Percentiles rank a stretch among this genome's conserved stretches.
These are phyloP conservation scores for Drosophila nannoptera DNA, from an alignment of 1,140 invertebrate species.

Conservation along the genomic window DNA sequence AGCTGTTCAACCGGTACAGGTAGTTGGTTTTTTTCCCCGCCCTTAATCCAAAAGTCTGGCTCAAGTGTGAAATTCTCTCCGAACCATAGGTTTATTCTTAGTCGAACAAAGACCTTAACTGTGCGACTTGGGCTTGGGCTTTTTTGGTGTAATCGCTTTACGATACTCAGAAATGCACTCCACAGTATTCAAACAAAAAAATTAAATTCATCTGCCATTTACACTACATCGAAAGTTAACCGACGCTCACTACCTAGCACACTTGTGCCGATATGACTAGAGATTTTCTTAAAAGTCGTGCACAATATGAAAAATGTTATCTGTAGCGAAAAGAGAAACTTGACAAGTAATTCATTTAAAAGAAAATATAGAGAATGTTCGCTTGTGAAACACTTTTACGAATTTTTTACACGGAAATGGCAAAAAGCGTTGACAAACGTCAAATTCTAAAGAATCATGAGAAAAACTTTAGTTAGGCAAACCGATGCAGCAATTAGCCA, in stretches of 20 bases:
- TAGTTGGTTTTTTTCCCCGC: not conserved
- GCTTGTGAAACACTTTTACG: not conserved
- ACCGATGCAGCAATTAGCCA: slow-evolving; percentile 16
- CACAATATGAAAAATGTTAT: not conserved
- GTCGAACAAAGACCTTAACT: slow-evolving; percentile 21
- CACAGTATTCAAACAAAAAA: too few relatives aligned
- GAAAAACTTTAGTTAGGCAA: slow-evolving; percentile 9
- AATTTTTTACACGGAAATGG: not conserved
- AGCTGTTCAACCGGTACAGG: slow-evolving; percentile 38
- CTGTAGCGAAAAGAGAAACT: not conserved
- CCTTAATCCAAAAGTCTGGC: slow-evolving; percentile 6
- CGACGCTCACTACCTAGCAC: too few relatives aligned
- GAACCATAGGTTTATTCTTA: not conserved
- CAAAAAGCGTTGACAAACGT: not conserved
- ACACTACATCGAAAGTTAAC: too few relatives aligned
- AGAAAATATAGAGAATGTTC: not conserved
- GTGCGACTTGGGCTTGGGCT: slow-evolving; percentile 2
- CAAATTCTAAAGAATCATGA: slow-evolving; percentile 11
- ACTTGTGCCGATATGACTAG: slow-evolving; percentile 1
- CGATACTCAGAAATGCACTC: too few relatives aligned
- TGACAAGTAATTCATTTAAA: too few relatives aligned
- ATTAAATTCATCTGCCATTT: too few relatives aligned
- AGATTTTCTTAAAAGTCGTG: not conserved
- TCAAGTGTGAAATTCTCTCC: slow-evolving; percentile 21
- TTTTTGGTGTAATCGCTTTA: not conserved